Percentiles rank a stretch among this genome's conserved stretches.
These are phyloP conservation scores for Phyto melanocephala DNA, from an alignment of 2,888 invertebrate genomes.

Conservation along the genomic window DNA sequence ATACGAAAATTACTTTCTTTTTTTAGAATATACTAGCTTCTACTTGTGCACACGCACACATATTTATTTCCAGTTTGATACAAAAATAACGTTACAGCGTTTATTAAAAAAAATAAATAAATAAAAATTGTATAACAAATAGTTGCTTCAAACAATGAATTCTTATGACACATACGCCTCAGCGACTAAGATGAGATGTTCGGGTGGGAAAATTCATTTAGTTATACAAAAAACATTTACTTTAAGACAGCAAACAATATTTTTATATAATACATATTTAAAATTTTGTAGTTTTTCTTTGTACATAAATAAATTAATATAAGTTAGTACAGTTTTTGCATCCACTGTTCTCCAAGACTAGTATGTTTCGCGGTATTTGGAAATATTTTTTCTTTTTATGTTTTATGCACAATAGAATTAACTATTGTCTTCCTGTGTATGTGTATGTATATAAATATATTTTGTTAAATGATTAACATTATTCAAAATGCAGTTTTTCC, in stretches of 20 bases:
- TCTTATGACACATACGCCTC: constrained; percentile 61
- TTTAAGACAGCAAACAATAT: too few relatives aligned
- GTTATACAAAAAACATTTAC: too few relatives aligned
- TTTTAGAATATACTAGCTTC: not conserved
- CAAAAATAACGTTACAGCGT: constrained; percentile 10
- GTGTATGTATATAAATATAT: not conserved
- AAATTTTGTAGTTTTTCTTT: too few relatives aligned
- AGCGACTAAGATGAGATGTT: constrained; percentile 35
- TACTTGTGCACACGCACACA: not conserved
- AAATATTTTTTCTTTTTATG: too few relatives aligned
- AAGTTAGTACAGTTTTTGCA: not conserved
- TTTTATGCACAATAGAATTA: not conserved
- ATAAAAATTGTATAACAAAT: constrained; percentile 40
- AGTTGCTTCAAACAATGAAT: constrained; percentile 47
- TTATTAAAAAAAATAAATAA: too few relatives aligned
- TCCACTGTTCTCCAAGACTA: too few relatives aligned
- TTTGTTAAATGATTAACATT: constrained; percentile 45
- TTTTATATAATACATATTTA: too few relatives aligned
- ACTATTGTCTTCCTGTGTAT: constrained; percentile 2
- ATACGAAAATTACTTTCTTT: constrained; percentile 55
- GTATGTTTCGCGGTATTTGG: too few relatives aligned
- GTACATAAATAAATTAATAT: constrained; percentile 1
- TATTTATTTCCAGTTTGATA: not conserved
- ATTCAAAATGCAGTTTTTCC: constrained; percentile 10
- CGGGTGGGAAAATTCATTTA: not conserved